Conservation (phyloP, 1,140 invertebrate genomes). For the Manduca sexta region DNA sequence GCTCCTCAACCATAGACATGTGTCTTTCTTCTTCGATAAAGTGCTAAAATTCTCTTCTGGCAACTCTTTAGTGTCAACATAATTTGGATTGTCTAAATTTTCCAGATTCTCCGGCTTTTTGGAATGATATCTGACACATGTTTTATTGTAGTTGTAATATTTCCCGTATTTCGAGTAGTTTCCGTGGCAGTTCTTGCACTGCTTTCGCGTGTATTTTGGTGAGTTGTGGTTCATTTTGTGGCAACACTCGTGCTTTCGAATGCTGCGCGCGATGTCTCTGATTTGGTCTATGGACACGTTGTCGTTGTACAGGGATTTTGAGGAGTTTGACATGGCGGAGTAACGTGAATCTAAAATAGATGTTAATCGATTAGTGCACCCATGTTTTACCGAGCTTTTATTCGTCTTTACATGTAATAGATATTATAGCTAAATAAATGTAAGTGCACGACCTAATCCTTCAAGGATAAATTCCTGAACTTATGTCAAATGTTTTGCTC, state of each 20-base stretch:
- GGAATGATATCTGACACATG: conserved; percentile 55
- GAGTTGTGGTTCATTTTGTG: conserved; percentile 63
- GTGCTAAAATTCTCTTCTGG: conserved; percentile 41
- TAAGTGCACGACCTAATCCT: no score
- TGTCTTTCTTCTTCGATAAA: conserved; percentile 46
- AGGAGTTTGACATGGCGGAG: conserved; percentile 57
- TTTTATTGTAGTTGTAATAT: conserved; percentile 70
- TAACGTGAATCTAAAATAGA: conserved; percentile 53
- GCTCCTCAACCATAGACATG: conserved; percentile 51
- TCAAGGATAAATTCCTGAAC: no score
- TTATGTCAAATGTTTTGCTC: no score
- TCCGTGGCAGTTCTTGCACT: conserved; percentile 61
- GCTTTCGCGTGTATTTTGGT: conserved; percentile 62
- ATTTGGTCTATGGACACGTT: conserved; percentile 66
- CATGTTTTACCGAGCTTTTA: no score
- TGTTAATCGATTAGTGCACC: no score
- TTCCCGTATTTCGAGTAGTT: conserved; percentile 58
- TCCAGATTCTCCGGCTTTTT: conserved; percentile 52
- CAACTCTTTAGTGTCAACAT: conserved; percentile 39
- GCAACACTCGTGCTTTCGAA: conserved; percentile 60
- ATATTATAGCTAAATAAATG: no score
- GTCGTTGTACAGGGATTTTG: conserved; percentile 63
- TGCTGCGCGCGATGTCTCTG: conserved; percentile 60
- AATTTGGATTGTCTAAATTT: conserved; percentile 39
- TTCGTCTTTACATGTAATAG: no score